Evolutionary conservation across 2,113 vertebrate species (phyloP), one percentile per base, ranked within the genome.

Genomic region (Gracilinanus agilis): DNA sequence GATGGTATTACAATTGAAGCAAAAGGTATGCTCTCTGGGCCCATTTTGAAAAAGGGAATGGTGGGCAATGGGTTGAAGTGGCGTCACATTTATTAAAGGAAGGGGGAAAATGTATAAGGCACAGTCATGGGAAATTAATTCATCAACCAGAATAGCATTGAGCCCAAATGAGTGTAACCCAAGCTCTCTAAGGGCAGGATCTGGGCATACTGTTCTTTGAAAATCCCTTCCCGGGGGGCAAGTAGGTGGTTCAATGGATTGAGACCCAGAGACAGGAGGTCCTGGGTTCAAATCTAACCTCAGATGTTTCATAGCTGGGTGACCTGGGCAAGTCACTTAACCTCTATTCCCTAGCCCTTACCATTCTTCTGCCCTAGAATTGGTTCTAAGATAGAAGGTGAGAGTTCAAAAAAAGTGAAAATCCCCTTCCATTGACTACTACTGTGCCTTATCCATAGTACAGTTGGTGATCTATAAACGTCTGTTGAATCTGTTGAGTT

Each of bases 1-100:
- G 98, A 99, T 99, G 0, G 99, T 99, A 90, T 98, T 99, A 97
- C 99, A 99, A 95, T 98, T 99, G 55, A 99, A 99, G 97, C 99
- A 99, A 95, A 99, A 99, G 99, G 99, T 99, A 98, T 0, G 93
- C 53, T 44, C 44, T 54, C 5, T n/a, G 24, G 25, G 24, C 40
- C 6, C 0, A 0, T 0, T 12, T 2, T 0, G 13, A 34, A 53
- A 13, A 12, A 0, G 0, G 1, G 6, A 24, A 27, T 40, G 40
- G 25, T 90, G 44, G 89, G 89, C 44, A 25, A 29, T 49, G 27
- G 89, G 24, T 49, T 27, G 27, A 90, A 90, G 23, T 11, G 0
- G 27, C 23, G 34, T 9, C 0, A 1, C 6, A 83, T 23, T 83
- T 83, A 40, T 83, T 21, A 40, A 83, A 83, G n/a, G 16, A 44